Evolutionary conservation across 2,113 vertebrate species (phyloP), one percentile per base, ranked within the genome.

Genomic region (Zosterops pallidus): DNA sequence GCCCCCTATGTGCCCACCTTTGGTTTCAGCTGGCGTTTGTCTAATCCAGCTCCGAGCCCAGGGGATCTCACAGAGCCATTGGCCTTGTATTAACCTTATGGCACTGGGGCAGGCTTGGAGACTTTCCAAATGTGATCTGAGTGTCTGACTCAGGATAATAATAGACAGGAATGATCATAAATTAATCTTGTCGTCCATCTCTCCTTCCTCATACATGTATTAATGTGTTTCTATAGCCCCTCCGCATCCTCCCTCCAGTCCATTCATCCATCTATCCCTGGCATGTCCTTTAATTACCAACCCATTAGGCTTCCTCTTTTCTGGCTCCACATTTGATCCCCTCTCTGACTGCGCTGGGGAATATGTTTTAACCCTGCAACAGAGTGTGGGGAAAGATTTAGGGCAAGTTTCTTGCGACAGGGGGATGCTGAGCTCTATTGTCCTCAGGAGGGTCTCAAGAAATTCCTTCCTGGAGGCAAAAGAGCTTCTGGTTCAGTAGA

Each of bases 271-370:
- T 93, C 70, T 83, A 86, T 60, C 83, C 50, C 42, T 69, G 83
- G 71, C 90, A 94, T 44, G 14, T 65, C 95, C 96, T 95, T 94
- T 95, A 96, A 96, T 96, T 96, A 97, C 76, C 81, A 89, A 9
- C 55, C 90, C 76, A 89, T 91, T 96, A 97, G 72, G 82, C 86
- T 87, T 91, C 82, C 77, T 91, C 70, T 67, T 82, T 49, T 78
- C 86, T 62, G 67, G 37, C 83, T 83, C 35, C 83, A 81, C 74
- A 62, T 92, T 91, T 95, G 67, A 50, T 74, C 76, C 82, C 49
- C 20, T 88, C 39, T 90, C 53, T 49, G 60, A 77, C 9, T 88
- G 70, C 56, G 55, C 59, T 1, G 1, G 41, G 83, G 56, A 86
- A 83, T 47, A 69, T 4, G 9, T n/a, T 89, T 94, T 77, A 94